Base-by-base conservation (phyloP, 2,797 vertebrate genomes). In the Danio tinwini region DNA sequence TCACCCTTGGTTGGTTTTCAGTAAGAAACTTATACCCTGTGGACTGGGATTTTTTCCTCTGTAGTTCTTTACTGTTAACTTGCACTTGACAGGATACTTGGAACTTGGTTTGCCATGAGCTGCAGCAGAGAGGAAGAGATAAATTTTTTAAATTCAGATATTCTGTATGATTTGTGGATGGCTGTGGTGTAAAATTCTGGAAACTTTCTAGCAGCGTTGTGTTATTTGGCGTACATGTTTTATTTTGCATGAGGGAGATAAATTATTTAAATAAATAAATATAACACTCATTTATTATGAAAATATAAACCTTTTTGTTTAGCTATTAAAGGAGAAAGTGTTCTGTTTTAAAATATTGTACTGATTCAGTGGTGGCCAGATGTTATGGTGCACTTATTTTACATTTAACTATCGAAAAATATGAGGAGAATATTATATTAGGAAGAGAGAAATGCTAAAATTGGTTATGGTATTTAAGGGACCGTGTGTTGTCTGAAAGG, bases 61-160 rank as follows among this genome's bases (percentile, higher is more conserved):
- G 74, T 39, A 70, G 56, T 71, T 67, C 29, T 64, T 77, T 81
- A 69, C n/a, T 29, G 59, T 80, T 47, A 75, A 78, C 74, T 86
- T 73, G 64, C 19, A 39, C 44, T 50, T 77, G 61, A 67, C 61
- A 52, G 37, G 29, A 55, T 52, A 59, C 61, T 44, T 67, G 45
- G 21, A 45, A 17, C 52, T 45, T 73, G 10, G 44, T 16, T 53
- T 68, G 21, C 17, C 42, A 39, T 65, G 75, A 65, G 45, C 40
- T 67, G 21, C 44, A 21, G 42, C 47, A 49, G 49, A 3, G 8
- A 14, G 1, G 17, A 10, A 59, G 11, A 55, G 37, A 29, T 17
- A 16, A 19, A 65, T 39, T 63, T 65, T 77, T 13, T 49, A 45
- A 67, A n/a, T 47, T 17, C 6, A 11, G 7, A 6, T 45, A 42